Evolutionary conservation across 2,113 vertebrate species (phyloP), one percentile per base, ranked within the genome.

Genomic region (Seriola aureovittata): DNA sequence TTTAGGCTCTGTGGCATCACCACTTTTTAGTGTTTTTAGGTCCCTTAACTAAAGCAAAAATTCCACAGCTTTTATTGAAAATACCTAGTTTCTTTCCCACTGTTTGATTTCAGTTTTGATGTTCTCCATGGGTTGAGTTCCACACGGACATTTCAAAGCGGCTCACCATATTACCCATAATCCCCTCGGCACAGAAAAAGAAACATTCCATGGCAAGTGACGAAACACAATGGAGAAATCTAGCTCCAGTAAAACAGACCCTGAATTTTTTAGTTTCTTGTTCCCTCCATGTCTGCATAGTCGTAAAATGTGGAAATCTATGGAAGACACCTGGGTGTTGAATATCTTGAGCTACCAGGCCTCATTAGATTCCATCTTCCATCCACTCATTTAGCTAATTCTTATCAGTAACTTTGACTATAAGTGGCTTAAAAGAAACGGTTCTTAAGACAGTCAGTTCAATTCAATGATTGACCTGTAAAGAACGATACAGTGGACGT

Each of bases 161-260:
- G 75, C 88, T 78, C 44, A 91, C 89, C 87, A 73, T 88, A 86
- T 85, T 85, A 91, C 80, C 91, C 91, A 89, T 88, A 91, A 93
- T 88, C 88, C 87, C 76, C 71, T 52, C 75, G 80, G 81, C 89
- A 54, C 67, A 80, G 84, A 29, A 42, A 69, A 75, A 78, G 60
- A 73, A 78, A 83, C 64, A 88, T 84, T 90, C 83, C 82, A 67
- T 76, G 71, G 81, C 85, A 82, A 64, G 44, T 34, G 59, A 70
- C 44, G 21, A 70, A 81, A 80, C 70, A 88, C 85, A 86, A 74
- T 71, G 62, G 48, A 65, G 55, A 86, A 85, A 81, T 83, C 58
- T 78, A 59, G 60, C 84, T 91, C 75, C 69, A 79, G 63, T 88
- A 89, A 93, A 91, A 36, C 54, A 85, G 65, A 66, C 62, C 65